Conservation (phyloP, 2,113 vertebrate genomes). For the Aphyosemion australe region DNA sequence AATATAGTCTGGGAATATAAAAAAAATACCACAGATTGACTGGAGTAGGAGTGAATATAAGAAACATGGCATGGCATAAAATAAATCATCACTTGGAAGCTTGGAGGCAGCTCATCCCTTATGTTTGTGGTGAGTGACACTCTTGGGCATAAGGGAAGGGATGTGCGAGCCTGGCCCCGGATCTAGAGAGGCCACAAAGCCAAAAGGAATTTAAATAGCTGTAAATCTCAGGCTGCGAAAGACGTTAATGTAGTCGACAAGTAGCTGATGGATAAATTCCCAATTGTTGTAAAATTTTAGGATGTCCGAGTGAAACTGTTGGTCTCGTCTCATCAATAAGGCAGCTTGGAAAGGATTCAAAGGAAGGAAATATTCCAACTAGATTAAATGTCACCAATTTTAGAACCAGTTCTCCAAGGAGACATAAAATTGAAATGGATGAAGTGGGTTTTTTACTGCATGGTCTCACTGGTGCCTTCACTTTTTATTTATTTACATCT, state of each 20-base stretch:
- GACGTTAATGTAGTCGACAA: slow-evolving; percentile 46
- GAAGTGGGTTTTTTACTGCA: slow-evolving; percentile 18
- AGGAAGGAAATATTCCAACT: not conserved
- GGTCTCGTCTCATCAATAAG: not conserved
- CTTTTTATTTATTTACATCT: slow-evolving; percentile 16
- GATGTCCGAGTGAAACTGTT: not conserved
- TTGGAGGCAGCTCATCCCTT: slow-evolving; percentile 22
- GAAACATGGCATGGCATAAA: slow-evolving; percentile 12
- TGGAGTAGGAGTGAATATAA: slow-evolving; percentile 11
- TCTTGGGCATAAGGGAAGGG: slow-evolving; percentile 24
- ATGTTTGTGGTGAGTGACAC: slow-evolving; percentile 48
- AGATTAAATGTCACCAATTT: slow-evolving; percentile 14
- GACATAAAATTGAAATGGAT: slow-evolving; percentile 18
- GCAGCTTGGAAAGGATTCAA: not conserved
- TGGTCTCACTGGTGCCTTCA: slow-evolving; percentile 26
- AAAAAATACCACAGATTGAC: slow-evolving; percentile 5
- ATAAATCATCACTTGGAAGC: slow-evolving; percentile 16
- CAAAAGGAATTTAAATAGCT: slow-evolving; percentile 54
- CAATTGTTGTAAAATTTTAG: slow-evolving; percentile 26
- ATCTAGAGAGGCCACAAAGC: slow-evolving; percentile 26
- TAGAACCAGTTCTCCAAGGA: slow-evolving; percentile 27
- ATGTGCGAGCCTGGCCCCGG: slow-evolving; percentile 22
- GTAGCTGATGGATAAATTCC: slow-evolving; percentile 28
- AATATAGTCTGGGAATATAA: slow-evolving; percentile 4
- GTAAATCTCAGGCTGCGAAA: slow-evolving; percentile 48